A percentile compares a stretch with the other conserved stretches of the same genome.
Conservation (phyloP, 2,113 vertebrate species). For the Pseudonaja textilis region DNA sequence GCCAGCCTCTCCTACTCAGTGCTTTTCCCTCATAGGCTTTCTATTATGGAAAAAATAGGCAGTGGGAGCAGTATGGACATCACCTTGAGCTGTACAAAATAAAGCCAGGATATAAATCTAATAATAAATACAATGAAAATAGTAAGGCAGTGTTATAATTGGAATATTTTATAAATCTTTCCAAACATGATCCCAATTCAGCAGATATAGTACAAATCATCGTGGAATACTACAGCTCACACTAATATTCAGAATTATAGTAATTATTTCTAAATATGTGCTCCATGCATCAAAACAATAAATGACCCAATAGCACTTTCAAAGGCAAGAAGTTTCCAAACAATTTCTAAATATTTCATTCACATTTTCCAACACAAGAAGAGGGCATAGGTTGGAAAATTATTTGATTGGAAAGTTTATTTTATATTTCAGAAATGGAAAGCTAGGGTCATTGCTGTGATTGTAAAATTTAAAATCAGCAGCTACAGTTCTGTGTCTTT, state of each 20-base stretch:
- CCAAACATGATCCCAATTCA: too few species aligned
- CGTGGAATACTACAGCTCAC: background rate
- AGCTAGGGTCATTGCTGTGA: background rate
- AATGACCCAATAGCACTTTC: background rate
- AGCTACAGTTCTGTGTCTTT: background rate
- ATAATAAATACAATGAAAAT: background rate
- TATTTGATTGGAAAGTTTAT: background rate
- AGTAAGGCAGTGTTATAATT: background rate
- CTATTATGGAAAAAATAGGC: background rate
- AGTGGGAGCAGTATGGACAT: background rate
- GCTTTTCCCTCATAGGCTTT: background rate
- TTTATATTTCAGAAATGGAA: background rate
- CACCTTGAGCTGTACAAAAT: background rate
- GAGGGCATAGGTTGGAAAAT: background rate
- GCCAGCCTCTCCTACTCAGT: background rate
- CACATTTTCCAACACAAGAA: background rate
- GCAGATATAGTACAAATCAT: background rate
- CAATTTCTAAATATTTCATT: background rate
- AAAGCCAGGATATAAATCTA: background rate
- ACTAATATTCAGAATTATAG: background rate
- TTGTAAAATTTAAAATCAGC: background rate
- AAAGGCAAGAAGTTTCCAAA: background rate
- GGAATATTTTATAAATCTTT: background rate
- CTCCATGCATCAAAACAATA: background rate
- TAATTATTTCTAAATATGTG: background rate